These are phyloP conservation scores for Dryobota labecula DNA, from an alignment of 2,888 invertebrate species.

Conservation along the genomic window DNA sequence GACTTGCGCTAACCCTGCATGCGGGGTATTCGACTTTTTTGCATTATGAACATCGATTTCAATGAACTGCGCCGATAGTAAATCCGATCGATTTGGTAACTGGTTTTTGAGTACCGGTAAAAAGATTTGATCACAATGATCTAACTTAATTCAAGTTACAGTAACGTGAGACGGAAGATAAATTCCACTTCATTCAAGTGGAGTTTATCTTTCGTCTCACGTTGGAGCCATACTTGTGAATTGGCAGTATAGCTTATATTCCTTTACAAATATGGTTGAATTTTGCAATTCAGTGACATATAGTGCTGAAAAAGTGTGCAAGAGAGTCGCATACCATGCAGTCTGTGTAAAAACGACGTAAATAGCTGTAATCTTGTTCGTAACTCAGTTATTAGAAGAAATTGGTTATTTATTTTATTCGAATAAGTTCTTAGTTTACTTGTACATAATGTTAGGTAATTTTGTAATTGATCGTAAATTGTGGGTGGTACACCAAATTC, in stretches of 20 bases:
- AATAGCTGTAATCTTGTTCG: conserved; percentile 72
- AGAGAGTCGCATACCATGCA: conserved; percentile 36
- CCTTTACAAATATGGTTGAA: not conserved
- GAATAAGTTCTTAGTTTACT: conserved; percentile 67
- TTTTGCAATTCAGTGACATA: not conserved
- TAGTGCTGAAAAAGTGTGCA: not conserved
- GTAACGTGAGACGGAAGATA: too few relatives aligned
- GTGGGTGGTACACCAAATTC: conserved; percentile 83
- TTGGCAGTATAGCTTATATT: not conserved
- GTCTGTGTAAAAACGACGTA: conserved; percentile 56
- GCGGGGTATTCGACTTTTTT: conserved; percentile 32
- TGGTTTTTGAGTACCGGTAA: not conserved
- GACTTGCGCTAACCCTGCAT: conserved; percentile 36
- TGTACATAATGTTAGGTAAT: conserved; percentile 85
- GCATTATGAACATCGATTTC: not conserved
- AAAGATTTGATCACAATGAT: not conserved
- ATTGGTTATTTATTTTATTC: conserved; percentile 88
- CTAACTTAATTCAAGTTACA: not conserved
- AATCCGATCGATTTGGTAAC: not conserved
- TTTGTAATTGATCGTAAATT: conserved; percentile 76
- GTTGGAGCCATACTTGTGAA: not conserved
- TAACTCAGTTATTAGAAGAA: conserved; percentile 83
- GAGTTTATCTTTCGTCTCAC: not conserved
- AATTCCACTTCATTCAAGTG: too few relatives aligned
- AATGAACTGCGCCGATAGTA: not conserved